Percentiles rank a stretch among this genome's conserved stretches.
phyloP scores from a whole-genome alignment of 1,140 invertebrate species.

The Gonatopus flavifemur region DNA sequence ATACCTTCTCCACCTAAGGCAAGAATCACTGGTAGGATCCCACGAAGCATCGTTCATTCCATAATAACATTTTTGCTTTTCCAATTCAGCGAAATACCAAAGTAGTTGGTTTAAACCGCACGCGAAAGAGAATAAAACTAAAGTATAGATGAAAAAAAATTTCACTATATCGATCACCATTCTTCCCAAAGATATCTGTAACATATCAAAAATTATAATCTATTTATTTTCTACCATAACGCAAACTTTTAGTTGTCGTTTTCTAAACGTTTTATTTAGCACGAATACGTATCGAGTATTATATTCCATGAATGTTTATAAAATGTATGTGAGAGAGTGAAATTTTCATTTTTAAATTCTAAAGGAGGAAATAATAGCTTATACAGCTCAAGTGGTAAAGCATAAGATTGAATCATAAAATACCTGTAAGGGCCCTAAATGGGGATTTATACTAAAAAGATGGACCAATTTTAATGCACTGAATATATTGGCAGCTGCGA shows the following conservation, averaged over 20 bases:
- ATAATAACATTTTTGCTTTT: constrained; percentile 74
- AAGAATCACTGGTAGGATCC: constrained; percentile 68
- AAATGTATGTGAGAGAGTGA: no score
- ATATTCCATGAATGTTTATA: no score
- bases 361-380: no score
- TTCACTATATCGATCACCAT: constrained; percentile 89
- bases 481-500: constrained; percentile 90
- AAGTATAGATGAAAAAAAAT: constrained; percentile 83
- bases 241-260: not conserved
- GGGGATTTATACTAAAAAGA: constrained; percentile 88
- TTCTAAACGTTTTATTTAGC: not conserved
- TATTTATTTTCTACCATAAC: not conserved
- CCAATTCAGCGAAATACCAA: constrained; percentile 87
- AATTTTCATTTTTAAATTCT: no score
- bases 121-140: constrained; percentile 83
- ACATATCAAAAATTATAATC: not conserved
- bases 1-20: constrained; percentile 76
- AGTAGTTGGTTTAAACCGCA: constrained; percentile 85
- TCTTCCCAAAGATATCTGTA: constrained; percentile 76
- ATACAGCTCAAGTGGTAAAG: not conserved
- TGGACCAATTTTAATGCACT: constrained; percentile 86
- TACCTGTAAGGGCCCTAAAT: constrained; percentile 75
- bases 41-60: constrained; percentile 63
- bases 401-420: not conserved
- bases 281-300: no score